Conservation (phyloP, 2,113 vertebrate species). For the Donacobius atricapilla region DNA sequence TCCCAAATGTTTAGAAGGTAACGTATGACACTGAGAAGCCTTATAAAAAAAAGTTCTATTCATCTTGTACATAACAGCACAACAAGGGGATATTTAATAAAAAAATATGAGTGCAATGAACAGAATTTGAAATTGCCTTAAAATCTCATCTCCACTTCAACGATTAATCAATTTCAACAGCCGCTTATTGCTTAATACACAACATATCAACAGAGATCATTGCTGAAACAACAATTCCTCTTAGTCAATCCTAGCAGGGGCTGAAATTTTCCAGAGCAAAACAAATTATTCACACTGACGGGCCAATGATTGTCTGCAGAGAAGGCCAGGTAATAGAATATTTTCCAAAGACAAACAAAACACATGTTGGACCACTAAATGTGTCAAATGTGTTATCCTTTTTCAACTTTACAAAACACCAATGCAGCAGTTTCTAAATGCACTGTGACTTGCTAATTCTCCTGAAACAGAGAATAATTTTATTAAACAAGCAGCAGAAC, state of each 20-base stretch:
- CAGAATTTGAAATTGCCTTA: conserved; percentile 41
- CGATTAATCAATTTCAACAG: conserved; percentile 40
- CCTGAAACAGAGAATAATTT: conserved; percentile 30
- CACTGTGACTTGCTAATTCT: background rate
- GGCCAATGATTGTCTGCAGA: background rate
- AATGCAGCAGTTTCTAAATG: background rate
- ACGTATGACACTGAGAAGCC: background rate
- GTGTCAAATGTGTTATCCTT: background rate
- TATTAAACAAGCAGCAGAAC: conserved; percentile 21
- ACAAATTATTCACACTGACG: conserved; percentile 42
- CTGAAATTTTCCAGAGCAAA: conserved; percentile 44
- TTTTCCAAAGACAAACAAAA: background rate
- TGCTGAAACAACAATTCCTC: conserved; percentile 56
- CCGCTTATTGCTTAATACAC: conserved; percentile 1
- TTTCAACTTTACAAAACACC: background rate
- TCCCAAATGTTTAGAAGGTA: background rate
- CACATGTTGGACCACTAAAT: background rate
- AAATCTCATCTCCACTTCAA: conserved; percentile 36
- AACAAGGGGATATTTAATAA: conserved; percentile 30
- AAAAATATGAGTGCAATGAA: conserved; percentile 9
- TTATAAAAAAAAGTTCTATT: background rate
- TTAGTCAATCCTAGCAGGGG: conserved; percentile 3
- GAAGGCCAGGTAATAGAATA: background rate
- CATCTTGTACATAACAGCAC: background rate
- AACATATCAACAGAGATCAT: conserved; percentile 42